Conservation (phyloP, 1,140 invertebrate species). For the Anoplophora glabripennis region DNA sequence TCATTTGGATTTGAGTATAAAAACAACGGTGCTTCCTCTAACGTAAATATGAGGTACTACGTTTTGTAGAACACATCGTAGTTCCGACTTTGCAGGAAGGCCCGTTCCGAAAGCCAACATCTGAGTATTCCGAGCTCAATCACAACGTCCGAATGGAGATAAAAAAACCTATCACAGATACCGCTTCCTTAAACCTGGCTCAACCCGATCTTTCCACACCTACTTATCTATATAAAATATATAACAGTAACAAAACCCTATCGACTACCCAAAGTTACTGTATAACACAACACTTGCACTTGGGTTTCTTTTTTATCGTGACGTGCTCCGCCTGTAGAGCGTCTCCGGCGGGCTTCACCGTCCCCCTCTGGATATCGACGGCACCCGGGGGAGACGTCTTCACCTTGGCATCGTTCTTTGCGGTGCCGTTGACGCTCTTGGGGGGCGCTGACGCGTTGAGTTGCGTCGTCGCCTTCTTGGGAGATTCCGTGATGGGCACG, state of each 20-base stretch:
- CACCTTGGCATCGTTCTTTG: conserved; percentile 36
- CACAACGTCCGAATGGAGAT: no score
- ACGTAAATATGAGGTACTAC: no score
- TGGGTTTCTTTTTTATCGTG: conserved; percentile 84
- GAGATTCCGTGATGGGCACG: conserved; percentile 34
- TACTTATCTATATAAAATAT: conserved; percentile 23
- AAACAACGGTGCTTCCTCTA: no score
- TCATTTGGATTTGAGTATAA: no score
- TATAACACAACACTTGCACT: conserved; percentile 85
- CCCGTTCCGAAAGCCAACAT: no score
- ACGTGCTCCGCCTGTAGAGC: conserved; percentile 80
- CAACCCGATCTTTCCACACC: conserved; percentile 15
- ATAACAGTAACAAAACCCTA: conserved; percentile 37
- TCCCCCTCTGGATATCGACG: conserved; percentile 73
- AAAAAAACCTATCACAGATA: conserved; percentile 4
- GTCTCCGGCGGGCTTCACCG: conserved; percentile 66
- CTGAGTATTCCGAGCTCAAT: no score
- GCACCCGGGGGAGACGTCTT: conserved; percentile 52
- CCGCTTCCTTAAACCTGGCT: neutral
- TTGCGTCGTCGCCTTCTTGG: conserved; percentile 36
- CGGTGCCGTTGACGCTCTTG: conserved; percentile 39
- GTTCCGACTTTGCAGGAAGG: no score
- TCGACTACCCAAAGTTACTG: conserved; percentile 60
- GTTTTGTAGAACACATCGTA: no score
- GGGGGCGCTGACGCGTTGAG: conserved; percentile 30